phyloP scores from a whole-genome alignment of 2,797 vertebrate genomes.

The Eulemur coronatus region DNA sequence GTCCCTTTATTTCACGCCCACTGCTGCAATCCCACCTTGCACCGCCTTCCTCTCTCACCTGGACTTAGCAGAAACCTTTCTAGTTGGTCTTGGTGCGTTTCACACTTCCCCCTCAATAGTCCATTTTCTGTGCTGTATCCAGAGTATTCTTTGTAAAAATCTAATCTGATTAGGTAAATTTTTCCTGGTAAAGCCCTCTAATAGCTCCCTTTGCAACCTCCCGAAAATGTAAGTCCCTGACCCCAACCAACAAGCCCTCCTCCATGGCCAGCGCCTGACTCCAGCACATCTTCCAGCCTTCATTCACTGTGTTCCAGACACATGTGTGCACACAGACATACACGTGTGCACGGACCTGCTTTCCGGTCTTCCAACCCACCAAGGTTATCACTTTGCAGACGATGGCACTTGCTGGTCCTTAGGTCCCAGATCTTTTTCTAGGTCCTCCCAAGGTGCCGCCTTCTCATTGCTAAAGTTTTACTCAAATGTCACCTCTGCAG shows the following conservation, averaged over 20 bases:
- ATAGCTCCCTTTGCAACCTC: background rate
- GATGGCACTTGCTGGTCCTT: background rate
- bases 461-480: background rate
- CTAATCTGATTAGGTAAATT: background rate
- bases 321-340: accelerated
- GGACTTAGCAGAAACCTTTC: background rate
- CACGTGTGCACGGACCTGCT: accelerated
- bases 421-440: background rate
- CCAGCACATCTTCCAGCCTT: background rate
- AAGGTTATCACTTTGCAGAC: background rate
- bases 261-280: too few species aligned
- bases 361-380: background rate
- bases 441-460: background rate
- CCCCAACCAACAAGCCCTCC: background rate
- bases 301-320: accelerated
- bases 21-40: accelerated
- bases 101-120: background rate
- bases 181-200: background rate
- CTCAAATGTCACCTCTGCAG: background rate
- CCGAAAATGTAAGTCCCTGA: background rate
- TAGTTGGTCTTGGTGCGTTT: background rate
- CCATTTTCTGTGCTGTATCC: background rate
- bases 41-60: background rate
- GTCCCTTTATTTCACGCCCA: accelerated
- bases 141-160: background rate